A percentile compares a stretch with the other conserved stretches of the same genome.
phyloP scores from a whole-genome alignment of 1,140 invertebrate genomes.

The Muscidifurax raptorellus region DNA sequence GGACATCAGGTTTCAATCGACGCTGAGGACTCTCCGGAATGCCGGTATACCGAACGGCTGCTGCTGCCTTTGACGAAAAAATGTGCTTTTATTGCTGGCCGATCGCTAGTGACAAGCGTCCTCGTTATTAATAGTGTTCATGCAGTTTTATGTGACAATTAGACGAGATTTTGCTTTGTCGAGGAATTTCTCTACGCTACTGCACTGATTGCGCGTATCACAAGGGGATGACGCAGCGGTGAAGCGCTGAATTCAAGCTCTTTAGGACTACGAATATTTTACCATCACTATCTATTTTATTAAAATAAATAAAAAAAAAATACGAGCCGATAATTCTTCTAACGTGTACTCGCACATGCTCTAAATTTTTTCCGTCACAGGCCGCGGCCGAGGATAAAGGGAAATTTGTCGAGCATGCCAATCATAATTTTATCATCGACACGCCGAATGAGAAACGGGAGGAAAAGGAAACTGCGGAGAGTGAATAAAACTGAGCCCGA shows the following conservation, averaged over 20 bases:
- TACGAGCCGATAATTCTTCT: no score
- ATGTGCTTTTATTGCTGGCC: neutral
- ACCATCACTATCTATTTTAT: no score
- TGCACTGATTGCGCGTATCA: neutral
- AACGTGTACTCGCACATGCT: no score
- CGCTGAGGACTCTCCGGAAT: slow-evolving; percentile 10
- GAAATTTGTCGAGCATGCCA: neutral
- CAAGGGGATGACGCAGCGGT: no score
- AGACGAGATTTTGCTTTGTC: neutral
- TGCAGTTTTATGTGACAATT: neutral
- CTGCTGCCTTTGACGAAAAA: neutral
- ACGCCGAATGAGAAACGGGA: neutral
- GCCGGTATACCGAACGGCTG: neutral
- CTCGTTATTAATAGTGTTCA: neutral
- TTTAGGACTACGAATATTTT: no score
- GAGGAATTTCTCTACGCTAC: no score
- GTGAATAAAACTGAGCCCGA: neutral
- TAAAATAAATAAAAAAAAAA: no score
- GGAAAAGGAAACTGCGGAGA: neutral
- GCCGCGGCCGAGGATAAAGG: neutral
- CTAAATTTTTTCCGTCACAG: no score
- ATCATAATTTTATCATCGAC: neutral
- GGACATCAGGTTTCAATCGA: slow-evolving; percentile 7
- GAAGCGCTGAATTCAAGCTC: no score
- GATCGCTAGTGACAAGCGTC: neutral